Evolutionary conservation across 30 jellyfish, hydroid and myxozoan species (phyloP), one percentile per base, ranked within the genome.

Genomic region (Phacellophora camtschatica): DNA sequence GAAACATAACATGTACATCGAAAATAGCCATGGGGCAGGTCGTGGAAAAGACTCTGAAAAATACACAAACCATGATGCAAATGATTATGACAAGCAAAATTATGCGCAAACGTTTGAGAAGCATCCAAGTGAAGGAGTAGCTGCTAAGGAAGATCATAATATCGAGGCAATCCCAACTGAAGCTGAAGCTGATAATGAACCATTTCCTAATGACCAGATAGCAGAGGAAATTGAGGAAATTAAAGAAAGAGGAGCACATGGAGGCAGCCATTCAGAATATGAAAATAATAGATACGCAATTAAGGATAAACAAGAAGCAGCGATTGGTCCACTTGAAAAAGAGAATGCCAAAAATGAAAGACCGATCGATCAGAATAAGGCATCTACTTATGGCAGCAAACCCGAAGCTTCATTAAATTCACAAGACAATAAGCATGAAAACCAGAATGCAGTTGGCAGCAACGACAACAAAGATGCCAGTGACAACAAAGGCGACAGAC

Each of bases 181-280:
- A 36, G 88, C 96, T 3, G 96, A 85, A 54, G 88, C 96, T 3
- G 96, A 85, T 66, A 85, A 85, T 74, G 96, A 85, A 39, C 96
- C 96, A 27, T 43, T 74, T 53, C 70, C 86, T 0, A 88, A 65
- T 12, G 90, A 85, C 18, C 29, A 75, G 0, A 66, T 65, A 53
- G 18, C 62, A 25, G 71, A 23, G 77, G 24, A 19, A 27, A 11
- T 8, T 2, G 64, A 74, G 66, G 42, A 34, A 24, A 31, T 28
- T 3, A 67, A 48, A 43, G 56, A 18, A 45, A 83, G 49, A 35
- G 71, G 50, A 64, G 39, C 37, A 25, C 64, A 51, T 8, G 45
- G 58, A n/a, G 31, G 31, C 0, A 11, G 23, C 59, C 81, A 46
- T 23, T 67, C 29, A 20, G 41, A 19, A 15, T 30, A 62, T 2